Evolutionary conservation across 2,888 invertebrate species (phyloP), one percentile per base, ranked within the genome.

Genomic region (Nebria salina): DNA sequence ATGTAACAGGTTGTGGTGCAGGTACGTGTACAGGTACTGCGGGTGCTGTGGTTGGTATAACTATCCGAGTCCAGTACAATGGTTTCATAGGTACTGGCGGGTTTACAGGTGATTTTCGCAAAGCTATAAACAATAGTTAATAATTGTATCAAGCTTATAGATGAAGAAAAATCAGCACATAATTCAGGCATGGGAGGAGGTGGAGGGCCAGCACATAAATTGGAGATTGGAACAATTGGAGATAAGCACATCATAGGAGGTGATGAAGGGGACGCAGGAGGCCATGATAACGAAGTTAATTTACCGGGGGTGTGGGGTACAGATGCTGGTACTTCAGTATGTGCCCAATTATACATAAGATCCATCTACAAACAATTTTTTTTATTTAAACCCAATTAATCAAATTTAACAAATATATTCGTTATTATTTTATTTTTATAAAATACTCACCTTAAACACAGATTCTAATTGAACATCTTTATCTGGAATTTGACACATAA

Each of bases 21-120:
- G 83, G 82, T 20, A 84, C 84, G 11, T 88, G 87, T 11, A 89
- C 86, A 34, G 34, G 34, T 34, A 34, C 34, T 34, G 34, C 34
- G 7, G 90, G 89, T 0, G 90, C 88, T 3, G 92, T 98, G n/a
- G 83, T 82, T 26, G 91, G 90, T 11, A 92, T 90, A 77, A 96
- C 89, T 84, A 98, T 96, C 85, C 98, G 92, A 7, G 97, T 97
- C 98, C 98, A 98, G 87, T 97, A 98, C 4, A 98, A 90, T 0
- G 98, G 98, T 87, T 96, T 97, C 98, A 98, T 98, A 0, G 97
- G 97, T 65, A 95, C 93, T 20, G 93, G 93, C 1, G 98, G 97
- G 86, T 93, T 95, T 13, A 97, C 91, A 6, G 96, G 93, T 82
- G 93, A 92, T 88, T 97, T 98, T 82, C 96, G 91, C 86, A 95